Conservation (phyloP, 2,797 vertebrate genomes). For the Gymnodraco acuticeps region DNA sequence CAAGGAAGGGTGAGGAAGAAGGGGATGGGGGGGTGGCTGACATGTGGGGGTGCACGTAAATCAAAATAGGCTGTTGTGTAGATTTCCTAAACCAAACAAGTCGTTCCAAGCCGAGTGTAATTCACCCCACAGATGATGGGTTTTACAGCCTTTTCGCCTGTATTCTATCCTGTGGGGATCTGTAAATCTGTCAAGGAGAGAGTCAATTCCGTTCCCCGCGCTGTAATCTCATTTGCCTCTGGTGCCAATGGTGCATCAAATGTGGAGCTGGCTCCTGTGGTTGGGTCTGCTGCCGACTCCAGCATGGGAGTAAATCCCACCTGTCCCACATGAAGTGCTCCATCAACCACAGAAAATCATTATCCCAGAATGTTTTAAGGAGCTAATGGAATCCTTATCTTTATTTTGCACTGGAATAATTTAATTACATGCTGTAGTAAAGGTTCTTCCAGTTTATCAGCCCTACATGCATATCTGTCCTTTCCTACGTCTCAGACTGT, state of each 20-base stretch:
- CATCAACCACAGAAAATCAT: slow-evolving; percentile 82
- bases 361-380: slow-evolving; percentile 84
- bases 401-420: slow-evolving; percentile 81
- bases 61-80: slow-evolving; percentile 71
- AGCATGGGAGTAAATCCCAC: slow-evolving; percentile 79
- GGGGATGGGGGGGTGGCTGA: slow-evolving; percentile 3
- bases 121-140: slow-evolving; percentile 85
- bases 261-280: slow-evolving; percentile 67
- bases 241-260: slow-evolving; percentile 84
- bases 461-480: slow-evolving; percentile 64
- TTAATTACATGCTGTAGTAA: slow-evolving; percentile 78
- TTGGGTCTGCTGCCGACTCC: slow-evolving; percentile 45
- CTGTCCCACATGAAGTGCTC: slow-evolving; percentile 81
- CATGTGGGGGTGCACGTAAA: slow-evolving; percentile 69
- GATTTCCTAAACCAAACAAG: slow-evolving; percentile 85
- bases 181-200: slow-evolving; percentile 86
- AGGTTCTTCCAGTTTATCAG: slow-evolving; percentile 68
- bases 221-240: slow-evolving; percentile 86
- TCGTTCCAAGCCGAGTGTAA: slow-evolving; percentile 83
- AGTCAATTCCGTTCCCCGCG: slow-evolving; percentile 81
- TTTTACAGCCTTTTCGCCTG: slow-evolving; percentile 83
- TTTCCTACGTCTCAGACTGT: slow-evolving; percentile 40
- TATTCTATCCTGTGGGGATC: slow-evolving; percentile 84
- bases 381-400: slow-evolving; percentile 87
- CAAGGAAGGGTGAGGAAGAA: slow-evolving; percentile 15